Evolutionary conservation across 2,797 vertebrate species (phyloP), one percentile per base, ranked within the genome.

Genomic region (Pogoniulus pusillus): DNA sequence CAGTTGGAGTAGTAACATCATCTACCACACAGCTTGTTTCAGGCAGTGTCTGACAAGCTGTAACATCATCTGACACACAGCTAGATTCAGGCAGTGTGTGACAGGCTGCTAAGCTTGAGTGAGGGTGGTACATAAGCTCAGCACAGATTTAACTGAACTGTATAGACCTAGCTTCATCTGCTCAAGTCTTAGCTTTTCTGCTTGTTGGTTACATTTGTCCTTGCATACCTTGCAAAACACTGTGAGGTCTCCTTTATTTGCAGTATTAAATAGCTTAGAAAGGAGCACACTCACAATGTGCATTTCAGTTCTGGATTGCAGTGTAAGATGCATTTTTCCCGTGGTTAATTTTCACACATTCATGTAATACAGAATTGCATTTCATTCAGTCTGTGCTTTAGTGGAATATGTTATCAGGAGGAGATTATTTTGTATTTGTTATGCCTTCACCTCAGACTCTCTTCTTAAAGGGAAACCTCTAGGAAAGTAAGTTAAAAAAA

Each of bases 351-450:
- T 93, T 79, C 77, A 73, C 4, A 5, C 58, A 54, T 84, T 91
- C 34, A 9, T 62, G 78, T 75, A 91, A 54, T 90, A 68, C 73
- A 92, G 71, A 83, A 83, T 59, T 76, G 23, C 71, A 76, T 94
- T 92, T 94, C 13, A 37, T 85, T 35, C 45, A 73, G 58, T 82
- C 75, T 87, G 49, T 83, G 57, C 73, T 68, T n/a, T 64, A 71
- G 57, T 5, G 9, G 93, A 85, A 47, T 59, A 75, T 90, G 55
- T 82, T 79, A 60, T 63, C 45, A 35, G 26, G 32, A 85, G 30
- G 54, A 84, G 32, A 89, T 82, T 35, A 75, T 75, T 84, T 60
- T 85, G 4, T 54, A 58, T 91, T 90, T 89, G 35, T 51, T 88
- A 69, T 69, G 35, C 73, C 30, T 81, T 93, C 64, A 66, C 54